A percentile compares a stretch with the other conserved stretches of the same genome.
Evolutionary conservation across 2,888 invertebrate species (phyloP).

Genomic region (Chymomyza caudatula): DNA sequence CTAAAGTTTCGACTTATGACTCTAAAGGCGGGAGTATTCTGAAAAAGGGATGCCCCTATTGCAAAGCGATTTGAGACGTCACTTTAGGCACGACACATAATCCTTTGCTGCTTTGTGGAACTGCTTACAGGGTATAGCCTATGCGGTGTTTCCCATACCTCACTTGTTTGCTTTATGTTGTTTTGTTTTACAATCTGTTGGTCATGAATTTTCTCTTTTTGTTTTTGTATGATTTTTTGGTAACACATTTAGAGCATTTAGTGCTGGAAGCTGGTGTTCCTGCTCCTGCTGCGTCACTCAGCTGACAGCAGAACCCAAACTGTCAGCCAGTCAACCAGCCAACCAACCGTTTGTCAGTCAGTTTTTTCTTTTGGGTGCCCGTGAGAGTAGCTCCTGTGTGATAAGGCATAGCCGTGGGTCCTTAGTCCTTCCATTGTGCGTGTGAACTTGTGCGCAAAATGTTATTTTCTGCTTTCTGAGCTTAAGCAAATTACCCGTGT

Average conservation of each 20-base stretch:
- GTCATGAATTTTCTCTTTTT: constrained; percentile 51
- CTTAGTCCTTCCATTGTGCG: constrained; percentile 44
- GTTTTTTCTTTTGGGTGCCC: not conserved
- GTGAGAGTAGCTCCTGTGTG: constrained; percentile 10
- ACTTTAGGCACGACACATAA: no score
- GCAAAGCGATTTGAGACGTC: no score
- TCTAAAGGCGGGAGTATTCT: no score
- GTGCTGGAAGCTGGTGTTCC: constrained; percentile 1
- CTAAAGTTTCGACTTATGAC: no score
- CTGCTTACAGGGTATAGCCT: not conserved
- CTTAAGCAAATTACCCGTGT: constrained; percentile 66
- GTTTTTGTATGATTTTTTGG: constrained; percentile 27
- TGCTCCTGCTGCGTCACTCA: constrained; percentile 35
- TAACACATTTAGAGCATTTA: constrained; percentile 33
- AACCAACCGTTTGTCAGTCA: constrained; percentile 33
- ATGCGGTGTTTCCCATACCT: not conserved
- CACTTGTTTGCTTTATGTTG: not conserved
- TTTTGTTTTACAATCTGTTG: constrained; percentile 53
- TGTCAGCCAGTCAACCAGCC: constrained; percentile 9
- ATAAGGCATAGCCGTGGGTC: constrained; percentile 4
- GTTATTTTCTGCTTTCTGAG: constrained; percentile 67
- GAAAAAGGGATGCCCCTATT: no score
- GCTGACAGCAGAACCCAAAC: constrained; percentile 40
- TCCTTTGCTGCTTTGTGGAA: no score
- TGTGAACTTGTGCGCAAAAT: constrained; percentile 62